A percentile compares a stretch with the other conserved stretches of the same genome.
Conservation (phyloP, 2,797 vertebrate species). For the Schizothorax lantsangensis region DNA sequence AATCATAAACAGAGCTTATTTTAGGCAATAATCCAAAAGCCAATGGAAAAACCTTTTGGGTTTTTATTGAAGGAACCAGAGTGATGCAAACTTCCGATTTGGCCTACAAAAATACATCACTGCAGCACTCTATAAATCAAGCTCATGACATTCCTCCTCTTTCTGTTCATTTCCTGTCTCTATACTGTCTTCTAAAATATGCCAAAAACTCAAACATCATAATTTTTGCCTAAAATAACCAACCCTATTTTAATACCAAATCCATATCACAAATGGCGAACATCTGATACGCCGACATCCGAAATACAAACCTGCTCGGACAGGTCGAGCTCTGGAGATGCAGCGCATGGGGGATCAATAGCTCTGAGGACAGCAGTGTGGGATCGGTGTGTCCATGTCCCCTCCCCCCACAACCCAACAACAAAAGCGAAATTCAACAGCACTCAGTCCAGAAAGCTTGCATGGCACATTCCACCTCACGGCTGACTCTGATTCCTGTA, state of each 20-base stretch:
- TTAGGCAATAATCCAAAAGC: background rate
- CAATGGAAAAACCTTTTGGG: background rate
- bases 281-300: slow-evolving; percentile 20
- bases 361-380: slow-evolving; percentile 24
- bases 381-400: slow-evolving; percentile 28
- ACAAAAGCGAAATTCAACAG: slow-evolving; percentile 49
- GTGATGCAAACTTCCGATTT: background rate
- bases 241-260: background rate
- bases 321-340: slow-evolving; percentile 37
- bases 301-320: slow-evolving; percentile 28
- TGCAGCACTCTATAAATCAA: background rate
- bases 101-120: background rate
- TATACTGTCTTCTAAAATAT: background rate
- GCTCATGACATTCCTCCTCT: background rate
- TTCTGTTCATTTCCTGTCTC: background rate
- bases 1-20: background rate
- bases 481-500: slow-evolving; percentile 9
- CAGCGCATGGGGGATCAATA: slow-evolving; percentile 54
- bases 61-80: background rate
- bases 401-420: slow-evolving; percentile 34
- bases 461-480: slow-evolving; percentile 57
- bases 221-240: background rate
- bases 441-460: slow-evolving; percentile 53
- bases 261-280: background rate
- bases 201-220: background rate